These are phyloP conservation scores for Oreochromis tanganicae DNA, from an alignment of 2,113 vertebrate genomes.

Conservation along the genomic window DNA sequence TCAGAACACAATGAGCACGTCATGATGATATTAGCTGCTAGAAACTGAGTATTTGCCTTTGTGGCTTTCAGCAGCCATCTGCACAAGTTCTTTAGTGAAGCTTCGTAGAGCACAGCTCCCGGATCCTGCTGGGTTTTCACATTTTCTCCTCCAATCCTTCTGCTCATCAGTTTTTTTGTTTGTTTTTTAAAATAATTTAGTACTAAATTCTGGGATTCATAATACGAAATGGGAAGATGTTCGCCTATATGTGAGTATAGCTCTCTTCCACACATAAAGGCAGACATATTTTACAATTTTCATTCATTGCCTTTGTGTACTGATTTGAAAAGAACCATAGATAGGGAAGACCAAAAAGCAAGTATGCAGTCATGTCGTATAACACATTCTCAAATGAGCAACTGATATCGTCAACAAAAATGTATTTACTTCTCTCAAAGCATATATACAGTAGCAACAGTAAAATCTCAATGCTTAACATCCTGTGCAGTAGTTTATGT, in stretches of 20 bases:
- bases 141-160: slow-evolving; percentile 49
- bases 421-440: neutral
- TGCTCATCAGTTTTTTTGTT: slow-evolving; percentile 30
- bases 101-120: slow-evolving; percentile 24
- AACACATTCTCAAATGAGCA: neutral
- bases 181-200: neutral
- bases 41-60: slow-evolving; percentile 27
- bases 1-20: slow-evolving; percentile 40
- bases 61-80: slow-evolving; percentile 50
- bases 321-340: neutral
- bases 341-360: neutral
- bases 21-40: slow-evolving; percentile 35
- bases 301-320: neutral
- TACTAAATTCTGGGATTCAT: neutral
- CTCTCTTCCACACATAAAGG: neutral
- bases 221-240: neutral
- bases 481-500: slow-evolving; percentile 17
- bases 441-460: neutral
- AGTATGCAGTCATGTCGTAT: neutral
- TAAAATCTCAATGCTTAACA: slow-evolving; percentile 19
- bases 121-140: slow-evolving; percentile 57
- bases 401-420: neutral
- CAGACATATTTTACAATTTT: neutral
- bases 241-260: neutral
- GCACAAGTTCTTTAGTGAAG: slow-evolving; percentile 36